Evolutionary conservation across 2,113 vertebrate genomes (phyloP).

Genomic region (Cheilinus undulatus): DNA sequence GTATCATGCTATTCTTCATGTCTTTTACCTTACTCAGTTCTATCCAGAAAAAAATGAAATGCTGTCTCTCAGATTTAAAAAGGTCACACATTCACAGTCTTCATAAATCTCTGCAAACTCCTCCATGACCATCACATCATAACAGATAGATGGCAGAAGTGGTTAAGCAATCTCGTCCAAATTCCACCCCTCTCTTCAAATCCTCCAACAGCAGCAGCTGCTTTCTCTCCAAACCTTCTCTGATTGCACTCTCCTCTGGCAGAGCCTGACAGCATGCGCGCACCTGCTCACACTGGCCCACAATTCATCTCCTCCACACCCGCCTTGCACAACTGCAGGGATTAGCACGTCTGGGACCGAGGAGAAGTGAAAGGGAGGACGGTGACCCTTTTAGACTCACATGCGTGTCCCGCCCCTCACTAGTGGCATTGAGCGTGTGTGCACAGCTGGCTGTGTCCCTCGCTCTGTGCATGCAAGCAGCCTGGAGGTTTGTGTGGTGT

Average conservation of each 20-base stretch:
- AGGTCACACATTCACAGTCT: background rate
- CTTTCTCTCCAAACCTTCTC: conserved; percentile 61
- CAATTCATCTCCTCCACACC: conserved; percentile 51
- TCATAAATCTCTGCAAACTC: background rate
- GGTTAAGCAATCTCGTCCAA: conserved; percentile 31
- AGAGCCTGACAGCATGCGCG: conserved; percentile 49
- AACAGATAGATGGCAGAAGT: conserved; percentile 65
- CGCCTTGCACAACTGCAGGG: conserved; percentile 66
- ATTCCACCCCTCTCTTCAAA: conserved; percentile 3
- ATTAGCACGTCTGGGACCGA: conserved; percentile 73
- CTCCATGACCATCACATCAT: background rate
- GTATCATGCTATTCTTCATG: no score
- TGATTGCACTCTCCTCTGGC: conserved; percentile 66
- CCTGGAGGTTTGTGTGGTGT: conserved; percentile 22
- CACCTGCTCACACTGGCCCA: conserved; percentile 75
- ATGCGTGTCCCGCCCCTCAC: conserved; percentile 49
- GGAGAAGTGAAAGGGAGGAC: conserved; percentile 53
- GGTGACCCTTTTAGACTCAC: conserved; percentile 45
- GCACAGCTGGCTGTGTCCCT: conserved; percentile 63
- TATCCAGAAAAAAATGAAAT: background rate
- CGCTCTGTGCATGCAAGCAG: conserved; percentile 20
- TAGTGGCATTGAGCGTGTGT: conserved; percentile 52
- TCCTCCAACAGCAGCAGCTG: conserved; percentile 76
- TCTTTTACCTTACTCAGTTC: no score
- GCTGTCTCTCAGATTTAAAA: background rate